Percentiles rank a stretch among this genome's conserved stretches.
Evolutionary conservation across 2,113 vertebrate genomes (phyloP).

Genomic region (Microcebus griseorufus): DNA sequence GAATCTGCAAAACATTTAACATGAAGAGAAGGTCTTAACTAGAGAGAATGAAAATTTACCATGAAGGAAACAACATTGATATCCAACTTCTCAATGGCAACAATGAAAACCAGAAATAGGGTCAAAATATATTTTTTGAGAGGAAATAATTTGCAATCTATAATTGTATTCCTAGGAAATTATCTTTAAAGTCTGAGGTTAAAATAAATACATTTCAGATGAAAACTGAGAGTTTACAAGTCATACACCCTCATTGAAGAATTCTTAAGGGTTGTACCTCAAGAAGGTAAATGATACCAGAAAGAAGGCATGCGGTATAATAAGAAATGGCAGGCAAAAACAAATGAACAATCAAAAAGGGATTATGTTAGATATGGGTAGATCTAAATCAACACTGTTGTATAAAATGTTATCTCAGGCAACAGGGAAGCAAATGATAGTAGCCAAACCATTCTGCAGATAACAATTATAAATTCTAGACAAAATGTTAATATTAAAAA

Average conservation of each 20-base stretch:
- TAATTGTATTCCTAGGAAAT: constrained; percentile 13
- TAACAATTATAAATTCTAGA: background rate
- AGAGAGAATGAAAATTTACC: background rate
- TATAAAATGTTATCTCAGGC: constrained; percentile 1
- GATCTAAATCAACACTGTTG: background rate
- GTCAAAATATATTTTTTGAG: background rate
- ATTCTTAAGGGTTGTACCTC: background rate
- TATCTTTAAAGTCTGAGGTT: constrained; percentile 2
- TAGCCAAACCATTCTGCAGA: background rate
- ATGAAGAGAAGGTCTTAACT: background rate
- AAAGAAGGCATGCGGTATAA: background rate
- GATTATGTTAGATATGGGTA: background rate
- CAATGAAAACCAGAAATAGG: background rate
- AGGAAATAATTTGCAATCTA: constrained; percentile 10
- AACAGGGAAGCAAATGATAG: background rate
- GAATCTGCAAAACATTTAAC: background rate
- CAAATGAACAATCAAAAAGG: background rate
- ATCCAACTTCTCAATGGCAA: background rate
- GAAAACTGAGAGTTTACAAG: background rate
- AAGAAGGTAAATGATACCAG: background rate
- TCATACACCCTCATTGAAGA: background rate
- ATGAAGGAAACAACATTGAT: background rate
- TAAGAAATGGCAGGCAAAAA: constrained; percentile 30
- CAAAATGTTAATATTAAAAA: background rate
- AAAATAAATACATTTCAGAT: constrained; percentile 33